Evolutionary conservation across 2,888 invertebrate genomes (phyloP), one percentile per base, ranked within the genome.

Genomic region (Dione juno): DNA sequence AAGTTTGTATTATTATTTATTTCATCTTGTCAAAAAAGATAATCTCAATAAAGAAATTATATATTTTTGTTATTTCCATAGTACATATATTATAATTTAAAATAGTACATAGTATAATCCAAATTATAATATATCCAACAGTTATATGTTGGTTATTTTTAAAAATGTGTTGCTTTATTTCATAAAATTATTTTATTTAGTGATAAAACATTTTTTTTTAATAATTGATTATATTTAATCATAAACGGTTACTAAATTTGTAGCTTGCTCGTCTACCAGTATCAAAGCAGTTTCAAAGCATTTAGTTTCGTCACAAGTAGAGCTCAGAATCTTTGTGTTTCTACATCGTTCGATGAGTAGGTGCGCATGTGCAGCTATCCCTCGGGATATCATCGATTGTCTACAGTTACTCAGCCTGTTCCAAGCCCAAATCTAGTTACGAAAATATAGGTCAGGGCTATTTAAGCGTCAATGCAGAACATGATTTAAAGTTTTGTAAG

Each of bases 381-480:
- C 90, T 82, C 84, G 90, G 91, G 92, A 92, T 86, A 81, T 78
- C 87, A 93, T 93, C 88, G 92, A 92, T 92, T 92, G 87, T 87
- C 85, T 87, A 79, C 82, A 80, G 78, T 79, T 77, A 78, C 82
- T 81, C 79, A 79, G 80, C 78, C 79, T 80, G 82, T 79, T 79
- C 79, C 57, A 57, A 57, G 57, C 57, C 80, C 77, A 79, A 77
- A 77, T 76, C 71, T 75, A 76, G 73, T 71, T 75, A 75, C 85
- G 76, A 79, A 79, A 77, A 89, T 88, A 83, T 92, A 86, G 91
- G 91, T 92, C 91, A 90, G 83, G 88, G 85, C 84, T 86, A 78
- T 78, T 78, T 75, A 7, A 48, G 21, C 59, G 53, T 57, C 54
- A 40, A 50, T 45, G 40, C 28, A 28, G 14, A 68, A 68, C 58